phyloP scores from a whole-genome alignment of 2,113 vertebrate species.

The Hemibates koningsi region DNA sequence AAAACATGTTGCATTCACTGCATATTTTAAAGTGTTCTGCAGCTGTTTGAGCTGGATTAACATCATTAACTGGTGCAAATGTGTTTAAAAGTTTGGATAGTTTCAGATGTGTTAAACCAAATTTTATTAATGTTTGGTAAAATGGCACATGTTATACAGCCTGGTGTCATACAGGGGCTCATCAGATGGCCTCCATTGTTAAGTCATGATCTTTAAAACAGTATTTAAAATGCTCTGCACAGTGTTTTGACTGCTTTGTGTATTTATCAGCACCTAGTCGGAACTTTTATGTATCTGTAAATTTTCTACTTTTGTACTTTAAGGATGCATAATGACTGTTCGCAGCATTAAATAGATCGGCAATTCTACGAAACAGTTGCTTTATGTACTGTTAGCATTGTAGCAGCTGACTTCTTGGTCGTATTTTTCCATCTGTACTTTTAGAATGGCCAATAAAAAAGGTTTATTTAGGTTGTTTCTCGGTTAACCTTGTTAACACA shows the following conservation, averaged over 20 bases:
- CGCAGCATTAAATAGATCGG: fast-evolving
- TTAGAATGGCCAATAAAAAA: background rate
- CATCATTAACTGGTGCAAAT: background rate
- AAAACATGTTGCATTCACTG: background rate
- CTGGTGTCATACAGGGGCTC: background rate
- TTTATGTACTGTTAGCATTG: background rate
- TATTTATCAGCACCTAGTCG: background rate
- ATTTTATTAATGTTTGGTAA: background rate
- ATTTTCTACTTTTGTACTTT: background rate
- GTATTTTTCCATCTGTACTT: background rate
- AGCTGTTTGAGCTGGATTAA: background rate
- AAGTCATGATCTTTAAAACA: background rate
- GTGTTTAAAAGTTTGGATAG: background rate
- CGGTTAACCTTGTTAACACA: background rate
- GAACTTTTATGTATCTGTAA: background rate
- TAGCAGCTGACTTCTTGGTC: background rate
- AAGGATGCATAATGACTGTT: background rate
- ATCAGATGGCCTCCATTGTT: background rate
- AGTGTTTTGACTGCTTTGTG: background rate
- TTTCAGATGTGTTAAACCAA: background rate
- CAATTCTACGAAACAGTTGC: background rate
- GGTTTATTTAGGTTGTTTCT: background rate
- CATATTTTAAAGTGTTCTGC: background rate
- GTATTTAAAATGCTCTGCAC: background rate
- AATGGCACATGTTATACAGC: background rate